These are phyloP conservation scores for Procambarus virginalis DNA, from an alignment of 1,140 invertebrate species.

Conservation along the genomic window DNA sequence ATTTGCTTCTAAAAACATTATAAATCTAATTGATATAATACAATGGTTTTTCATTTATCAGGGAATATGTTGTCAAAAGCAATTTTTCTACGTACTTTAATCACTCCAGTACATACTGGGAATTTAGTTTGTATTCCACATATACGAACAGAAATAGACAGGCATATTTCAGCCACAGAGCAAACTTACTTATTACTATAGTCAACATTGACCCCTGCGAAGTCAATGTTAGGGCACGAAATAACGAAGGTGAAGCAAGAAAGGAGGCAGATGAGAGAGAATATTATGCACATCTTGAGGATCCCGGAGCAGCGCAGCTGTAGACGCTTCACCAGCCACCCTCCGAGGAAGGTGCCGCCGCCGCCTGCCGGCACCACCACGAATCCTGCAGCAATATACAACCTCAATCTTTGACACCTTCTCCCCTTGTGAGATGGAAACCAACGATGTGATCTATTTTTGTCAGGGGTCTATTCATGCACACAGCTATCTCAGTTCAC, in stretches of 20 bases:
- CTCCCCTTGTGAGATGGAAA: too few species aligned
- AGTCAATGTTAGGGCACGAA: constrained; percentile 83
- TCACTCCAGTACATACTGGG: too few species aligned
- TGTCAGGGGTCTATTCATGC: too few species aligned
- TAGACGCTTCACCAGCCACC: constrained; percentile 85
- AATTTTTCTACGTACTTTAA: too few species aligned
- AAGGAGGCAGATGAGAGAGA: constrained; percentile 78
- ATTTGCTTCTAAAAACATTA: too few species aligned
- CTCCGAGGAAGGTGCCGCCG: constrained; percentile 86
- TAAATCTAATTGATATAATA: too few species aligned
- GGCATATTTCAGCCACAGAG: background rate
- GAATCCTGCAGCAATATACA: constrained; percentile 71
- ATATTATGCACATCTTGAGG: constrained; percentile 82
- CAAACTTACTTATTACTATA: constrained; percentile 74
- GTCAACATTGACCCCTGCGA: constrained; percentile 82
- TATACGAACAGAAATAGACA: too few species aligned
- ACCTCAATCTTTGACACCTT: background rate
- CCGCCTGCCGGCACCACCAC: constrained; percentile 73
- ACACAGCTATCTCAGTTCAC: too few species aligned
- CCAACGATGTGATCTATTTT: too few species aligned
- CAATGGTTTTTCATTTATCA: too few species aligned
- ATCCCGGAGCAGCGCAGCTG: constrained; percentile 84
- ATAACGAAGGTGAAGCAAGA: constrained; percentile 82
- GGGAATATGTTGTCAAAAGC: too few species aligned
- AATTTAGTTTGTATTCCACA: too few species aligned